phyloP scores from a whole-genome alignment of 2,113 vertebrate genomes.

The Periophthalmus modestus region DNA sequence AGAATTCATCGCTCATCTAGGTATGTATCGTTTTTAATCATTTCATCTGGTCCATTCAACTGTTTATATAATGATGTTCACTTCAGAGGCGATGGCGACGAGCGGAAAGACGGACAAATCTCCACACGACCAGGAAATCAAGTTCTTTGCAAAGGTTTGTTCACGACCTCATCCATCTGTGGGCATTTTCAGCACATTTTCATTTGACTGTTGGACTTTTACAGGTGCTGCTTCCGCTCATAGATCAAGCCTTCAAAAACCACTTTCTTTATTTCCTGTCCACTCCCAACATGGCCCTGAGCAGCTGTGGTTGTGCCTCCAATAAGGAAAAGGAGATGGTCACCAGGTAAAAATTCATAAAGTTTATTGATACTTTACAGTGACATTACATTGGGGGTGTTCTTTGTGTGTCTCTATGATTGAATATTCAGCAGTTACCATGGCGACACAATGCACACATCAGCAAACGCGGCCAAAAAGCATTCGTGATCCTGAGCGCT shows the following conservation, averaged over 20 bases:
- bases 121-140: slow-evolving; percentile 96
- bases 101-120: slow-evolving; percentile 96
- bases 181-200: not conserved
- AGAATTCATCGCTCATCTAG: slow-evolving; percentile 96
- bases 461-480: no score
- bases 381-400: no score
- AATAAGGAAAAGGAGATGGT: slow-evolving; percentile 99
- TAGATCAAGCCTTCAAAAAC: slow-evolving; percentile 95
- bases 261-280: slow-evolving; percentile 95
- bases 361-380: not conserved
- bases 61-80: not conserved
- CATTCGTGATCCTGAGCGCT: no score
- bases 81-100: slow-evolving; percentile 91
- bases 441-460: no score
- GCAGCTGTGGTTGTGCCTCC: slow-evolving; percentile 93
- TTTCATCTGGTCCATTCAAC: not conserved
- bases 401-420: no score
- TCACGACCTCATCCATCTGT: not conserved
- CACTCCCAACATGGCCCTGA: slow-evolving; percentile 88
- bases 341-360: slow-evolving; percentile 81
- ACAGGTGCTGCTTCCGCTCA: slow-evolving; percentile 90
- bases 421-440: no score
- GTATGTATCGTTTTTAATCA: slow-evolving; percentile 74
- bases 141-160: slow-evolving; percentile 96
- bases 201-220: slow-evolving; percentile 8